Evolutionary conservation across 2,113 vertebrate genomes (phyloP), one percentile per base, ranked within the genome.

Genomic region (Nyctibius bracteatus): DNA sequence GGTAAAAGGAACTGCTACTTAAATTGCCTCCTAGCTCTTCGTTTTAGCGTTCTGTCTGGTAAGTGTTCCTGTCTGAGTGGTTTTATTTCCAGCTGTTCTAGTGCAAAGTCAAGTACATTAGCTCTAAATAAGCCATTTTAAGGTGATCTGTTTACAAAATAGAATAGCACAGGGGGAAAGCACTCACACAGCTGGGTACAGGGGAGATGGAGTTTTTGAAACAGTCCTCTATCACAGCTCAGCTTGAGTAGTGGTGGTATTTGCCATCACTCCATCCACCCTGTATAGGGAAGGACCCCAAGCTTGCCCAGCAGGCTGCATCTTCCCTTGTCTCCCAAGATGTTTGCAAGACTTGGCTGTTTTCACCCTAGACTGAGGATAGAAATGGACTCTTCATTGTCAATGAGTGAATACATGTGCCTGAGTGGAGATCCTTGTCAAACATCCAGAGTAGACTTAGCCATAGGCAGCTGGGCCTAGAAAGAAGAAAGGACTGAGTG

Each of bases 171-270:
- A 49, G 18, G 6, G 28, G 14, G 74, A 74, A 79, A 88, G 7
- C 9, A 47, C 8, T 89, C 35, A 46, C 9, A 17, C 25, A 47
- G 47, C 7, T 65, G 19, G 6, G 14, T 35, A 47, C 33, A 65
- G 35, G 23, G 25, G 15, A 90, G 20, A 46, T 11, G 31, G 13
- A 31, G 7, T 21, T 68, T 88, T 82, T 63, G 33, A 51, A 88
- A 67, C 10, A 30, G 14, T 46, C 3, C 3, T 59, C 19, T 78
- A 4, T 15, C 9, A 18, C 0, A 2, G 24, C 66, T 37, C 8
- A 62, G 8, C n/a, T 58, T 49, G 35, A 57, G 19, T 10, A 8
- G 5, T 10, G 51, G 33, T 62, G 37, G 37, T 81, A 61, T 73
- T 68, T 86, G 46, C 23, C 28, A 43, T 18, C 25, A 14, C 6